These are phyloP conservation scores for Axea sp. DNA, from an alignment of 2,888 invertebrate genomes.

Conservation along the genomic window DNA sequence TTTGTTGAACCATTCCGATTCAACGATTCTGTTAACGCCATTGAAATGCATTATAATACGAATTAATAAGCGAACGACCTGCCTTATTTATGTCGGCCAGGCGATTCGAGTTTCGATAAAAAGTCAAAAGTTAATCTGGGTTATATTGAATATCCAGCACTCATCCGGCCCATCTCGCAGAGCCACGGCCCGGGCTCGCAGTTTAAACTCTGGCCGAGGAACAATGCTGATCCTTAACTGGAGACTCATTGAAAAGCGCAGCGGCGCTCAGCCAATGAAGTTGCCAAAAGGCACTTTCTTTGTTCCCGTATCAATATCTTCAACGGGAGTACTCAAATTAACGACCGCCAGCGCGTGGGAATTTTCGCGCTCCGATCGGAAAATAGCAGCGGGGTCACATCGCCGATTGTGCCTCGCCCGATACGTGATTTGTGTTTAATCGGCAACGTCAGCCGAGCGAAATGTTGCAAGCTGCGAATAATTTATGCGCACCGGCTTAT, in stretches of 20 bases:
- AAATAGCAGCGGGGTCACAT: constrained; percentile 45
- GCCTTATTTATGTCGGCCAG: constrained; percentile 27
- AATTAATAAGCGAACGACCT: constrained; percentile 38
- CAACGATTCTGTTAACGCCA: constrained; percentile 34
- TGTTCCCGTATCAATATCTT: constrained; percentile 59
- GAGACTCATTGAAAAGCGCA: constrained; percentile 59
- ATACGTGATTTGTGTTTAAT: constrained; percentile 56
- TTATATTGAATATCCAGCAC: constrained; percentile 52
- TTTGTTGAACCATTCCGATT: constrained; percentile 9
- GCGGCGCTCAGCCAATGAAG: constrained; percentile 55
- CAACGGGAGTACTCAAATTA: constrained; percentile 54
- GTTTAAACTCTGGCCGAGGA: constrained; percentile 38
- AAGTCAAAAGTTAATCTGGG: constrained; percentile 43
- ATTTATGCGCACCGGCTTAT: constrained; percentile 47
- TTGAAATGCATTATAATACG: constrained; percentile 13
- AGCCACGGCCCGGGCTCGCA: constrained; percentile 16
- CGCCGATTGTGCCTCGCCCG: constrained; percentile 52
- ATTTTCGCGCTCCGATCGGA: constrained; percentile 53
- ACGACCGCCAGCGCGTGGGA: constrained; percentile 43
- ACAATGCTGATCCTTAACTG: constrained; percentile 62
- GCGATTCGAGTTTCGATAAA: constrained; percentile 41
- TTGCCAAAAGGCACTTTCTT: constrained; percentile 61
- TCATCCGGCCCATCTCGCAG: constrained; percentile 49
- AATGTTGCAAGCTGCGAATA: constrained; percentile 51
- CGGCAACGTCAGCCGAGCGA: constrained; percentile 34